Evolutionary conservation across 1,140 invertebrate species (phyloP).

Genomic region (Drosophila seguyi): DNA sequence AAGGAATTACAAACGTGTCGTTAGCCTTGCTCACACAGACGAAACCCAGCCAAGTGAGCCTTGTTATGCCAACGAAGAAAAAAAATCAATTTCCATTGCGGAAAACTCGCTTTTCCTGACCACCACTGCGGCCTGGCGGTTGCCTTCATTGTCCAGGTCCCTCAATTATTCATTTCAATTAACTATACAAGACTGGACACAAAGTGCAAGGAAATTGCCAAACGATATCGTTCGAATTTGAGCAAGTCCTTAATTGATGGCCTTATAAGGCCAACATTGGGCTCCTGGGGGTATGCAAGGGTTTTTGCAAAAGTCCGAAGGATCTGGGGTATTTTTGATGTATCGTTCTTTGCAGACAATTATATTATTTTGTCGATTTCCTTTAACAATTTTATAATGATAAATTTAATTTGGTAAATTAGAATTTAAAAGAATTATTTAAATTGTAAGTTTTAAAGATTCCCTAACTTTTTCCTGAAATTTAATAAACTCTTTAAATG

Average conservation of each 20-base stretch:
- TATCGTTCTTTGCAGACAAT: neutral
- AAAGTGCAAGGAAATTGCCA: slow-evolving; percentile 22
- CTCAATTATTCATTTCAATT: slow-evolving; percentile 71
- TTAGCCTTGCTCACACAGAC: slow-evolving; percentile 57
- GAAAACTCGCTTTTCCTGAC: slow-evolving; percentile 22
- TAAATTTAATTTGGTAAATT: neutral
- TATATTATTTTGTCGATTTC: neutral
- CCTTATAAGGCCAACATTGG: neutral
- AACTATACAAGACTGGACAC: slow-evolving; percentile 49
- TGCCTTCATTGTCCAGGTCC: slow-evolving; percentile 10
- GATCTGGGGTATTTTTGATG: neutral
- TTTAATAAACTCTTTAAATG: neutral
- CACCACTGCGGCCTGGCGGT: slow-evolving; percentile 25
- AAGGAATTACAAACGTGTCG: slow-evolving; percentile 53
- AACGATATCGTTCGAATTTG: slow-evolving; percentile 23
- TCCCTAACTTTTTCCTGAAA: no score
- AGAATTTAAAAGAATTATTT: neutral
- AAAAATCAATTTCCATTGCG: slow-evolving; percentile 72
- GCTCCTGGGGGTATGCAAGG: slow-evolving; percentile 1
- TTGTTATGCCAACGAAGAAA: slow-evolving; percentile 25
- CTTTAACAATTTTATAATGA: neutral
- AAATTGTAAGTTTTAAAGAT: neutral
- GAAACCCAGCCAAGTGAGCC: slow-evolving; percentile 5
- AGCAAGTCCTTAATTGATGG: slow-evolving; percentile 7
- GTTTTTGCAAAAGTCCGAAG: neutral